Conservation (phyloP, 2,797 vertebrate genomes). For the Meda fulgida region DNA sequence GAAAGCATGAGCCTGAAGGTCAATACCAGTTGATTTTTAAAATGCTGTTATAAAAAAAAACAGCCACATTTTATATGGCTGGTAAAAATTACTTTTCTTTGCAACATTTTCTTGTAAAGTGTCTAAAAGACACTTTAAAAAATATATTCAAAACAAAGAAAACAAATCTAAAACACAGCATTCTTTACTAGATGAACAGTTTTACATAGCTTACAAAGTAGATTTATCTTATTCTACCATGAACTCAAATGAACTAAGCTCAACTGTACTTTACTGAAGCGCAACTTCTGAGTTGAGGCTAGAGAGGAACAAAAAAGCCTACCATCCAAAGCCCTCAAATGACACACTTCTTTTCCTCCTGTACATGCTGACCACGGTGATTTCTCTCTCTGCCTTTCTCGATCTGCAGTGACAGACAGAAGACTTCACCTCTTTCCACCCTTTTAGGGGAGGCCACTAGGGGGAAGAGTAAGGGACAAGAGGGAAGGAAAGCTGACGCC, state of each 20-base stretch:
- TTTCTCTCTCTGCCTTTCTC: conserved; percentile 43
- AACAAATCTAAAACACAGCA: neutral
- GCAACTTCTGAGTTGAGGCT: neutral
- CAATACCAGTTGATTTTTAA: neutral
- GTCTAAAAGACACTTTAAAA: neutral
- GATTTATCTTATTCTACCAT: neutral
- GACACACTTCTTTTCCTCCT: conserved; percentile 92
- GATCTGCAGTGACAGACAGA: conserved; percentile 38
- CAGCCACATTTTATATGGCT: neutral
- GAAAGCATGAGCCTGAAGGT: neutral
- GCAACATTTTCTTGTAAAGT: neutral
- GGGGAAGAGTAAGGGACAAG: conserved; percentile 31
- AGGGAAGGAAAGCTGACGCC: conserved; percentile 8
- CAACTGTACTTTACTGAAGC: neutral
- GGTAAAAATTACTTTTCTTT: neutral
- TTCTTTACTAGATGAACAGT: neutral
- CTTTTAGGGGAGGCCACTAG: conserved; percentile 38
- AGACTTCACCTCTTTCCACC: conserved; percentile 14
- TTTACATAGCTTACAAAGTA: neutral
- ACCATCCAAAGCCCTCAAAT: conserved; percentile 95
- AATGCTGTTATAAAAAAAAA: neutral
- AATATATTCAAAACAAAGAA: neutral
- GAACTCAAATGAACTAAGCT: neutral
- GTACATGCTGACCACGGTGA: conserved; percentile 78
- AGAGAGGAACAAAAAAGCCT: conserved; percentile 66